These are phyloP conservation scores for Ormyrus thymus DNA, from an alignment of 2,888 invertebrate genomes.

Conservation along the genomic window DNA sequence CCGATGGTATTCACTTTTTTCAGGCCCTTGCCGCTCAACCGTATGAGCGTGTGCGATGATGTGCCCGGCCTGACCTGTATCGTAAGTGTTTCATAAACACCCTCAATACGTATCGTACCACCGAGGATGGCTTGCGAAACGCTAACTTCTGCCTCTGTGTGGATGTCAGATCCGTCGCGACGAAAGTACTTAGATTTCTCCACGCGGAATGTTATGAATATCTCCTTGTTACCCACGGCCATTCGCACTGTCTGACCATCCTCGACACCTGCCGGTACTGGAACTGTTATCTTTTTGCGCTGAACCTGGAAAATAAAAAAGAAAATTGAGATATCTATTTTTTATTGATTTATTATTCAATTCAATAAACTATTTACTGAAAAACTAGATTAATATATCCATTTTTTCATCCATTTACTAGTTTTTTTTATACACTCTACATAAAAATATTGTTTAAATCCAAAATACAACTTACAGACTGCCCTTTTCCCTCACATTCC, in stretches of 20 bases:
- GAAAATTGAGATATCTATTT: too few species aligned
- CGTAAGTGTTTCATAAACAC: conserved; percentile 95
- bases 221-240: conserved; percentile 91
- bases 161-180: conserved; percentile 95
- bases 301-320: conserved; percentile 78
- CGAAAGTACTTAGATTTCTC: conserved; percentile 92
- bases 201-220: conserved; percentile 96
- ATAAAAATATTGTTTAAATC: too few species aligned
- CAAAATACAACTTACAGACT: conserved; percentile 78
- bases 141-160: conserved; percentile 94
- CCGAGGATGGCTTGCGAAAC: conserved; percentile 95
- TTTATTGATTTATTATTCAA: too few species aligned
- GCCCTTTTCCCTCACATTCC: conserved; percentile 96
- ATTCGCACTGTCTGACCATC: conserved; percentile 98
- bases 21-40: conserved; percentile 93
- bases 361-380: too few species aligned
- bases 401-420: too few species aligned
- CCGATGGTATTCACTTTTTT: conserved; percentile 93
- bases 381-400: too few species aligned
- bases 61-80: conserved; percentile 94
- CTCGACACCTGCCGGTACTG: conserved; percentile 97
- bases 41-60: conserved; percentile 92
- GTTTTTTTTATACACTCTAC: too few species aligned
- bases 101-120: conserved; percentile 93
- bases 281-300: conserved; percentile 91